Conservation (phyloP, 2,797 vertebrate species). For the Tenualosa thibaudeaui region DNA sequence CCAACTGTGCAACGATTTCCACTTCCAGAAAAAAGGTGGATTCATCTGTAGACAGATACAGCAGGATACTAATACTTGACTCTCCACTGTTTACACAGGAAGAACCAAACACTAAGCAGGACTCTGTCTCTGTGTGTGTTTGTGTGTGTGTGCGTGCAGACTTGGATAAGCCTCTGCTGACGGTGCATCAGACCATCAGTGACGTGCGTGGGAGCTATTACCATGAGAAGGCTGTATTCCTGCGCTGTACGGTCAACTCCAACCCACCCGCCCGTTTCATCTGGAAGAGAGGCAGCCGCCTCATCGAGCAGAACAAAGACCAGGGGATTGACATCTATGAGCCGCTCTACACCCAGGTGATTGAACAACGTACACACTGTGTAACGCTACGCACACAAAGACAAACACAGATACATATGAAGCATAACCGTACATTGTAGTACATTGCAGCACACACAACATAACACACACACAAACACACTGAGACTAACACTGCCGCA, state of each 20-base stretch:
- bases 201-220: conserved; percentile 96
- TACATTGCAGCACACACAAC: background rate
- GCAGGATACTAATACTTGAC: background rate
- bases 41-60: background rate
- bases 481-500: too few relatives aligned
- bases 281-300: conserved; percentile 88
- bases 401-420: background rate
- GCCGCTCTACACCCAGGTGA: conserved; percentile 95
- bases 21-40: background rate
- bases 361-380: background rate
- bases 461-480: background rate
- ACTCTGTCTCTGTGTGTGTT: conserved; percentile 6
- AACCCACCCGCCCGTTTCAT: conserved; percentile 97
- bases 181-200: conserved; percentile 95
- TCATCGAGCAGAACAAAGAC: conserved; percentile 93
- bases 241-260: conserved; percentile 96
- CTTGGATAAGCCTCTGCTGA: conserved; percentile 89
- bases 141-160: conserved; percentile 69
- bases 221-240: conserved; percentile 97
- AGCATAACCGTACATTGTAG: background rate
- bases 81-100: background rate
- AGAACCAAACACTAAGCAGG: background rate
- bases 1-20: background rate
- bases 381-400: background rate
- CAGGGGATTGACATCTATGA: conserved; percentile 98